Evolutionary conservation across 2,888 invertebrate species (phyloP).

Genomic region (Cephalotes varians): DNA sequence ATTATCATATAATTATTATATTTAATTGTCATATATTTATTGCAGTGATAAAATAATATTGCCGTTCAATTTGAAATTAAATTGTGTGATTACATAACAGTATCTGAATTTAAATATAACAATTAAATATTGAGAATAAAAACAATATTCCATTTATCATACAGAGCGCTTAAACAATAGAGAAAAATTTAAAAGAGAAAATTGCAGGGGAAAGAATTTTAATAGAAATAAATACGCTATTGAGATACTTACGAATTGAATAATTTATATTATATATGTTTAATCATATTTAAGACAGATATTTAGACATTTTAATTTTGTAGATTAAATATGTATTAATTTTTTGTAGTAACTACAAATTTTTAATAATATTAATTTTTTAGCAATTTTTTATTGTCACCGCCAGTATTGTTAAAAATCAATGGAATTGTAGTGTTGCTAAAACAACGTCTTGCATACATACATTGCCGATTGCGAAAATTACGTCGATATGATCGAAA

Average conservation of each 20-base stretch:
- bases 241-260: not conserved
- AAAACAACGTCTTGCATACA: not conserved
- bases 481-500: constrained; percentile 17
- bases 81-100: not conserved
- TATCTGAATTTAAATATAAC: not conserved
- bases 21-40: not conserved
- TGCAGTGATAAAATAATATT: not conserved
- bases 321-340: not conserved
- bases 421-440: not conserved
- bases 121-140: not conserved
- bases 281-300: no score
- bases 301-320: not conserved
- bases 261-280: not conserved
- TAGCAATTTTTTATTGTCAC: not conserved
- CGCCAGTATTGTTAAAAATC: not conserved
- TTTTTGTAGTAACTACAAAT: not conserved
- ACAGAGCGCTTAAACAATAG: not conserved
- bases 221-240: not conserved
- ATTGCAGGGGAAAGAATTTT: not conserved
- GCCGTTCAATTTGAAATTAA: not conserved
- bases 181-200: not conserved
- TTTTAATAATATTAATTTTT: constrained; percentile 2
- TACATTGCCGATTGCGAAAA: constrained; percentile 14
- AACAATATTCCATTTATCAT: not conserved
- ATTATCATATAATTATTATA: not conserved